Base-by-base conservation (phyloP, 2,888 invertebrate species). In the Drosophila kuntzei region DNA sequence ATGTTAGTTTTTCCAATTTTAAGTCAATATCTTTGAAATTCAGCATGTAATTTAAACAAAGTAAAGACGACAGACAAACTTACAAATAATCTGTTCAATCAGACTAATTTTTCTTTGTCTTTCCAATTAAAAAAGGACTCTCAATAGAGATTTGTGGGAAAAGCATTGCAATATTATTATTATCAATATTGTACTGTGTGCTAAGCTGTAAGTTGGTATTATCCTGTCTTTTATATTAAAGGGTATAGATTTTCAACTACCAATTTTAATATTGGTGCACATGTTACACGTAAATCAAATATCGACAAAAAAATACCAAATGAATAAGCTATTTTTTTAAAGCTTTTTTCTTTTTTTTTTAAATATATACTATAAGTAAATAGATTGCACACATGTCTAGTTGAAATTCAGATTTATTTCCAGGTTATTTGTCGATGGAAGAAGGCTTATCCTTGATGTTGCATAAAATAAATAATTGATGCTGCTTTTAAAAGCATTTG, bases 211-310 rank as follows among this genome's bases (percentile, higher is more conserved):
- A 34, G 18, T 9, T 11, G 29, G 9, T n/a, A 22, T 34, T n/a
- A 18, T 34, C n/a, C 18, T 2, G 29, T 18, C 9, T 4, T 0
- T 7, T 1, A 2, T 9, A 11, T 2, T 29, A 20, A 18, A 41
- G 53, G 53, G 53, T 53, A 41, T 9, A 20, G 6, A 18, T 18
- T 14, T 37, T 50, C 25, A 16, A 50, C 14, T 36, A 9, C 50
- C 36, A 29, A 29, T 53, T 53, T 18, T 20, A 53, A 41, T 53
- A 41, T 53, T 41, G 27, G 29, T 41, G 27, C 53, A 41, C 53
- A 53, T 53, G 53, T 9, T 41, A 29, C 39, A 41, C 39, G 39
- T 41, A 53, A 53, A 53, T 41, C 29, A 53, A 16, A 29, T 8
- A 29, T 53, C 9, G 29, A 9, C 12, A 50, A 53, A 53, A 53